Evolutionary conservation across 2,888 invertebrate species (phyloP).

Genomic region (Rosalia funebris): DNA sequence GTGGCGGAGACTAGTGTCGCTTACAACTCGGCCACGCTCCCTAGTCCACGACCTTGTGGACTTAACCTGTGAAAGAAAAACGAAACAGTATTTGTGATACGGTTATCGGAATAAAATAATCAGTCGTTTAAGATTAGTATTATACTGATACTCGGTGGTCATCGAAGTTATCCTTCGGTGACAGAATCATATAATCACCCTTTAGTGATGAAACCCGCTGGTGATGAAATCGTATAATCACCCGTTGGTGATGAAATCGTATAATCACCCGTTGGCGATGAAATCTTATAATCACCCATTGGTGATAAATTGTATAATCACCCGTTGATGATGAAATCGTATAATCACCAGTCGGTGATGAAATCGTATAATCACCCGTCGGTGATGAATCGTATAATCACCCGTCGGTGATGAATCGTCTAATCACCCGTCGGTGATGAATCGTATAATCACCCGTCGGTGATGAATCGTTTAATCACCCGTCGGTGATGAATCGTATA

Average conservation of each 20-base stretch:
- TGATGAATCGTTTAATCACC: background rate
- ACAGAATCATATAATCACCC: background rate
- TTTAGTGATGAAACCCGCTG: background rate
- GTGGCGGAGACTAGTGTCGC: too few relatives aligned
- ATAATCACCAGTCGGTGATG: background rate
- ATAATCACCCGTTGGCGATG: background rate
- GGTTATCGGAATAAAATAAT: too few relatives aligned
- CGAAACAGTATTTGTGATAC: too few relatives aligned
- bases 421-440: background rate
- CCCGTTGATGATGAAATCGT: background rate
- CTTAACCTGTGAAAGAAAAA: too few relatives aligned
- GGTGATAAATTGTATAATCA: background rate
- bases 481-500: background rate
- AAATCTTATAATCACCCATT: background rate
- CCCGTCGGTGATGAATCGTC: background rate
- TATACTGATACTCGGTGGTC: too few relatives aligned
- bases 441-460: background rate
- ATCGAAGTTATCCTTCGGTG: background rate
- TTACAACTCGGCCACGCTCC: too few relatives aligned
- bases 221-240: background rate
- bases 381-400: background rate
- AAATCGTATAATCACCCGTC: background rate
- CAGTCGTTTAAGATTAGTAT: too few relatives aligned
- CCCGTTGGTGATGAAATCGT: background rate
- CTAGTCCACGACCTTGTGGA: too few relatives aligned